Percentiles rank a stretch among this genome's conserved stretches.
phyloP scores from a whole-genome alignment of 2,113 vertebrate genomes.

The Callithrix jacchus region DNA sequence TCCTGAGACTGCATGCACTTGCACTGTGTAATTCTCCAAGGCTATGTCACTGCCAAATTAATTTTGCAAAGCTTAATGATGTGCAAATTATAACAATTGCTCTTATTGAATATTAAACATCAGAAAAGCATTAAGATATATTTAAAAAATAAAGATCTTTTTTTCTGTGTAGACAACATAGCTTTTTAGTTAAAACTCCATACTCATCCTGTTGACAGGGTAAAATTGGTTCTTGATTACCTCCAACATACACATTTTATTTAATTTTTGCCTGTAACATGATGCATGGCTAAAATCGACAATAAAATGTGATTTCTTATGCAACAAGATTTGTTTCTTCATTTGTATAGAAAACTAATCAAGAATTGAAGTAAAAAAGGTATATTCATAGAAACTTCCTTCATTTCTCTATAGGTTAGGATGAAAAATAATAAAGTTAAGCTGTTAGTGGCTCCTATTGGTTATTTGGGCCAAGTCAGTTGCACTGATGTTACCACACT shows the following conservation, averaged over 20 bases:
- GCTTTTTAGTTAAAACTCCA: slow-evolving; percentile 11
- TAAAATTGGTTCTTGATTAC: background rate
- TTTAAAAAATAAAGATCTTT: slow-evolving; percentile 7
- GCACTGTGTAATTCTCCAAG: no score
- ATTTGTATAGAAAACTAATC: background rate
- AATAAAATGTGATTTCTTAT: background rate
- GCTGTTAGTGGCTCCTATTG: background rate
- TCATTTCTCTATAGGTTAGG: background rate
- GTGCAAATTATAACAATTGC: background rate
- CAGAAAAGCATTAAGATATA: background rate
- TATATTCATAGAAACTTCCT: background rate
- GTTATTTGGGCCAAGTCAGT: background rate
- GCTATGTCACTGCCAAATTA: background rate
- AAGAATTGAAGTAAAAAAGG: background rate
- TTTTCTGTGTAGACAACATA: background rate
- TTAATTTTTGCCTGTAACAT: background rate
- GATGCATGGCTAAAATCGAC: background rate
- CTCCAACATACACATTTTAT: background rate
- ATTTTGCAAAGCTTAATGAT: background rate
- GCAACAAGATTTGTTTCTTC: background rate
- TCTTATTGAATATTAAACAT: background rate
- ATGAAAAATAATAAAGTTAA: background rate
- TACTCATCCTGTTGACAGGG: background rate
- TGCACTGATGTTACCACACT: background rate
- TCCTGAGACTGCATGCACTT: background rate